A percentile compares a stretch with the other conserved stretches of the same genome.
These are phyloP conservation scores for Mythimna ferrago DNA, from an alignment of 2,888 invertebrate species.

Conservation along the genomic window DNA sequence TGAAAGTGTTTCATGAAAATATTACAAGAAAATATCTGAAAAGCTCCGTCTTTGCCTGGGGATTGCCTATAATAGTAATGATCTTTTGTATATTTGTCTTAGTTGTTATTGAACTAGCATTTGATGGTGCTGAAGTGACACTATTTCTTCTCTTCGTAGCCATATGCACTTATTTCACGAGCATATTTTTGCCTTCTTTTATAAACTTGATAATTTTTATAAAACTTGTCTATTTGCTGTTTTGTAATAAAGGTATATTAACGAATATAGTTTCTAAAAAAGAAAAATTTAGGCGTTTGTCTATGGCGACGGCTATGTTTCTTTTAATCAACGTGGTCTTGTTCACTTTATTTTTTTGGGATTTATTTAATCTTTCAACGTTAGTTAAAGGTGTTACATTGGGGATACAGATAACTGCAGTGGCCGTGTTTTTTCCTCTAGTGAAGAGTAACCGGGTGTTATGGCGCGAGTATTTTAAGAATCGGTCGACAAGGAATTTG, in stretches of 20 bases:
- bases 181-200: constrained; percentile 2
- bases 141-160: background rate
- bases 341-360: constrained; percentile 24
- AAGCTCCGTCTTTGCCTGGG: constrained; percentile 27
- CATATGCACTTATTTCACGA: background rate
- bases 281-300: constrained; percentile 8
- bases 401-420: background rate
- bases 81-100: background rate
- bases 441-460: constrained; percentile 20
- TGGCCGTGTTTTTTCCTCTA: constrained; percentile 17
- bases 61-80: constrained; percentile 10
- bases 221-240: constrained; percentile 18
- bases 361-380: constrained; percentile 6
- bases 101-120: background rate
- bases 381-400: constrained; percentile 10
- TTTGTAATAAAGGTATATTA: background rate
- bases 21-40: constrained; percentile 15
- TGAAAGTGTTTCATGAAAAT: constrained; percentile 34
- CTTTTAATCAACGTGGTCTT: constrained; percentile 25
- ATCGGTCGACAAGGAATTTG: background rate
- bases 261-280: constrained; percentile 1
- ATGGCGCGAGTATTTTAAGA: constrained; percentile 29
- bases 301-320: constrained; percentile 9
- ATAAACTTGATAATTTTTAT: constrained; percentile 16
- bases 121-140: background rate